Percentiles rank a stretch among this genome's conserved stretches.
Evolutionary conservation across 2,113 vertebrate genomes (phyloP).

Genomic region (Periophthalmodon schlosseri): DNA sequence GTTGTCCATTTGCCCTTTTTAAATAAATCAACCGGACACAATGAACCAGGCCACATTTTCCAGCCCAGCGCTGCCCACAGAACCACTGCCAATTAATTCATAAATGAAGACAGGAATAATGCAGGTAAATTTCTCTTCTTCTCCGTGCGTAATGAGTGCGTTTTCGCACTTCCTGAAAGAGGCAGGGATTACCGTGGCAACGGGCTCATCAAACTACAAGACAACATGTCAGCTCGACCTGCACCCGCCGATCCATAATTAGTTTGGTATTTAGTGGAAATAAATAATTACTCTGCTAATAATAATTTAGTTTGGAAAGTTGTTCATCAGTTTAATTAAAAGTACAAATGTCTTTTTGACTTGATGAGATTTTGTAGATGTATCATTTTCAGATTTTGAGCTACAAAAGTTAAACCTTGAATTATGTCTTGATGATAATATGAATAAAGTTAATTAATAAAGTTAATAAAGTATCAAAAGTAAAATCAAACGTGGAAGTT

Average conservation of each 20-base stretch:
- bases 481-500: too few relatives aligned
- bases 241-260: background rate
- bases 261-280: background rate
- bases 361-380: too few relatives aligned
- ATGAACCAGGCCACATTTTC: slow-evolving; percentile 3
- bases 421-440: too few relatives aligned
- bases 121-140: background rate
- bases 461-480: too few relatives aligned
- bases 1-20: slow-evolving; percentile 30
- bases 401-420: too few relatives aligned
- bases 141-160: background rate
- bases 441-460: too few relatives aligned
- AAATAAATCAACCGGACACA: slow-evolving; percentile 29
- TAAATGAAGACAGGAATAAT: slow-evolving; percentile 23
- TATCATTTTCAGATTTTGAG: too few relatives aligned
- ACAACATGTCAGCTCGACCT: background rate
- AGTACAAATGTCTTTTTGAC: too few relatives aligned
- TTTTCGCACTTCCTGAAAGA: slow-evolving; percentile 13
- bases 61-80: background rate
- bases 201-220: slow-evolving; percentile 8
- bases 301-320: background rate
- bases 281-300: background rate
- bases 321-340: too few relatives aligned
- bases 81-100: slow-evolving; percentile 27
- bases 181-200: slow-evolving; percentile 11